A percentile compares a stretch with the other conserved stretches of the same genome.
Conservation (phyloP, 2,888 invertebrate genomes). For the Xylocampa areola region DNA sequence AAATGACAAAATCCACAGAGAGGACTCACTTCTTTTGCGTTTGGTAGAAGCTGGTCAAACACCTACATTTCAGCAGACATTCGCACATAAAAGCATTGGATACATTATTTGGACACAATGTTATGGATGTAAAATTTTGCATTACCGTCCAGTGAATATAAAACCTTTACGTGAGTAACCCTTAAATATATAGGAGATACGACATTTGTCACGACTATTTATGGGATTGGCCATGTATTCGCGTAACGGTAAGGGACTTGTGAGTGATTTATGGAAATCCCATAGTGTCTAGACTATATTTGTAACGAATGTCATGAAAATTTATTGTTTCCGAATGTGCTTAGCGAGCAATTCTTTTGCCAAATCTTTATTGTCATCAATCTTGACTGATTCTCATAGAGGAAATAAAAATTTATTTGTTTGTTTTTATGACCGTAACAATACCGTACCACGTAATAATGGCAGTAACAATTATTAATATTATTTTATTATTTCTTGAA, state of each 20-base stretch:
- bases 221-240: conserved; percentile 34
- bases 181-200: conserved; percentile 14
- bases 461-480: no score
- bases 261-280: conserved; percentile 48
- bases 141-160: conserved; percentile 15
- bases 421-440: background rate
- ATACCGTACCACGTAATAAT: no score
- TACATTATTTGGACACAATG: no score
- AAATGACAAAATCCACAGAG: no score
- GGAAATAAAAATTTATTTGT: background rate
- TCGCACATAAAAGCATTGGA: no score
- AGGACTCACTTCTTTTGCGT: no score
- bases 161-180: conserved; percentile 21
- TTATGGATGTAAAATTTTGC: no score
- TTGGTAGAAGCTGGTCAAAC: no score
- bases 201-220: conserved; percentile 38
- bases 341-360: conserved; percentile 18
- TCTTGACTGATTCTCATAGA: conserved; percentile 19
- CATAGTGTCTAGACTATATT: conserved; percentile 37
- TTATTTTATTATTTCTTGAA: no score
- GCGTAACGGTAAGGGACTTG: conserved; percentile 21
- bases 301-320: conserved; percentile 18
- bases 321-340: conserved; percentile 16
- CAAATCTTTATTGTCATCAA: conserved; percentile 12
- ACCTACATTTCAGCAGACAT: no score